Base-by-base conservation (phyloP, 2,113 vertebrate species). In the Otus sunia region DNA sequence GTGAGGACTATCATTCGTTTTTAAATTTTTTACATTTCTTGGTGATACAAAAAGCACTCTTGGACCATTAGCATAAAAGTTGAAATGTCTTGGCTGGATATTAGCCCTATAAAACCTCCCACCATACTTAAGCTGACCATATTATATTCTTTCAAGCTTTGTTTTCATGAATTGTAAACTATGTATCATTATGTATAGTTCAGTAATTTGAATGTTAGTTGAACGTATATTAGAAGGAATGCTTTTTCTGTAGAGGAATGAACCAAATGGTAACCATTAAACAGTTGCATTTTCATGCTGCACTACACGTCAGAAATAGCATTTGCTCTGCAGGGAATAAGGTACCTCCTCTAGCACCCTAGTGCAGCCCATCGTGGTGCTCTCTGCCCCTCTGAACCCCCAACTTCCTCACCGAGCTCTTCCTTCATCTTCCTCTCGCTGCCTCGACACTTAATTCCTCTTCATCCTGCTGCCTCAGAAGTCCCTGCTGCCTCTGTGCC, bases 121-220 rank as follows among this genome's bases (percentile, higher is more conserved):
- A 75, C 93, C 90, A 29, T 75, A 89, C 91, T 69, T 82, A 92
- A 88, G 94, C 78, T 97, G 98, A 90, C 96, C 98, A 93, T 96
- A 85, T 95, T 96, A 80, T 97, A 86, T 94, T 96, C 94, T 92
- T 97, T 95, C 29, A 39, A 94, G 95, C 97, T 96, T 98, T 97
- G 82, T 97, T 98, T 98, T 97, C 97, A 95, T 88, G 82, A 71
- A 91, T 91, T 98, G 97, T 98, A 97, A 98, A 97, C 81, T 94
- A 75, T 98, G 97, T 98, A 98, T 94, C 96, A 96, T 97, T 97
- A 96, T 98, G 95, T 98, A 97, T 96, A 97, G 95, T 95, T 97
- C 69, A 95, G 94, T 96, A 96, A 95, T 94, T 88, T 92, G 98
- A 98, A 97, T 97, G 94, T 88, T 96, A 97, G 98, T 97, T 90